Percentiles rank a stretch among this genome's conserved stretches.
These are phyloP conservation scores for Colinus virginianus DNA, from an alignment of 2,113 vertebrate genomes.

Conservation along the genomic window DNA sequence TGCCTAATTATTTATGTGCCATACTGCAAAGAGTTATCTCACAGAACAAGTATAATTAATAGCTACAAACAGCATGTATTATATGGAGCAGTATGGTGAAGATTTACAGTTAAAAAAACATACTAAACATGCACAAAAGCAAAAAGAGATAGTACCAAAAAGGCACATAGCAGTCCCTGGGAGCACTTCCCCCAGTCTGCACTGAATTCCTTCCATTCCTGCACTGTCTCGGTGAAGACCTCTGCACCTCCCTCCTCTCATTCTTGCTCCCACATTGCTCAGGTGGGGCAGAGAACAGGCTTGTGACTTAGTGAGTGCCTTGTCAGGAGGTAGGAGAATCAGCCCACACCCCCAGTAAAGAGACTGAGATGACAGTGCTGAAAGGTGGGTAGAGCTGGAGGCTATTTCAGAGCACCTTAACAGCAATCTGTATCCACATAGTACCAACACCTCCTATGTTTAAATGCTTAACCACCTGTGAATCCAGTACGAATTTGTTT, in stretches of 20 bases:
- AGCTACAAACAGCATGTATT: slow-evolving; percentile 37
- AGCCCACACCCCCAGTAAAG: not conserved
- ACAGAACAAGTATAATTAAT: slow-evolving; percentile 57
- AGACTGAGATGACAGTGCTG: not conserved
- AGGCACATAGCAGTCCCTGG: not conserved
- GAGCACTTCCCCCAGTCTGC: not conserved
- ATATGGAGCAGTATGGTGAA: not conserved
- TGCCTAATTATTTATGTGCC: slow-evolving; percentile 60
- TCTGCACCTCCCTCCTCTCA: not conserved
- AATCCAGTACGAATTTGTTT: not conserved
- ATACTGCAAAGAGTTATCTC: slow-evolving; percentile 62
- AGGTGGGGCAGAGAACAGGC: not conserved
- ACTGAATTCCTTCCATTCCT: not conserved
- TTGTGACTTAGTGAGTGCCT: not conserved
- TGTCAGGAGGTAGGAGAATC: not conserved
- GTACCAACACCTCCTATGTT: not conserved
- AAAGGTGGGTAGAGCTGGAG: not conserved
- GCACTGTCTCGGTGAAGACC: rapidly evolving
- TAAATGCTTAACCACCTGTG: not conserved
- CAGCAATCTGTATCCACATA: not conserved
- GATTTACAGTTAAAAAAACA: not conserved
- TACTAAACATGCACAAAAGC: not conserved
- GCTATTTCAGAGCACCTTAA: not conserved
- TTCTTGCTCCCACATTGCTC: rapidly evolving
- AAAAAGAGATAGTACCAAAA: not conserved